Base-by-base conservation (phyloP, 2,797 vertebrate genomes). In the Characodon lateralis region DNA sequence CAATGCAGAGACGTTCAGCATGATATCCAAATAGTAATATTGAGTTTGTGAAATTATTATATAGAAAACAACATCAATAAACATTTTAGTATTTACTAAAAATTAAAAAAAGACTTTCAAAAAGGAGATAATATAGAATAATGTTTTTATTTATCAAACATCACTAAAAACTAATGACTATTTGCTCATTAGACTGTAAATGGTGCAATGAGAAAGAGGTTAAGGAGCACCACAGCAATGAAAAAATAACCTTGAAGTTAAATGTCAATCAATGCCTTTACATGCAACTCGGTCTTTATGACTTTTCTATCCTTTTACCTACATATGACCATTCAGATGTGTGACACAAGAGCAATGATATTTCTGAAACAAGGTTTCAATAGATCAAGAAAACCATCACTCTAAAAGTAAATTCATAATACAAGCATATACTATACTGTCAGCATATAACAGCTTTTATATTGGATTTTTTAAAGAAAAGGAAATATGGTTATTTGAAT, bases 401-500 rank as follows among this genome's bases (percentile, higher is more conserved):
- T 82, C 73, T 79, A 74, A 78, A 72, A 43, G 18, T 0, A 39
- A 59, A 26, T 51, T 50, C 31, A 71, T 53, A 73, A 72, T 73
- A 74, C 22, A 20, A 80, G 31, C 41, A 66, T 16, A 70, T 16
- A 76, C 3, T 53, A 5, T 76, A 58, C 72, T 71, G 82, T 79
- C 71, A 66, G 43, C 39, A 73, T 26, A 78, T 81, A 55, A 71
- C 6, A 28, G 46, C 55, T 74, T 74, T 83, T 70, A 74, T 84
- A 81, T 86, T 77, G 78, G 71, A 74, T 24, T 83, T 73, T 83
- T 61, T 72, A 72, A 51, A 55, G 5, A 73, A 83, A 48, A 46
- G 81, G 81, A 85, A 79, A 88, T 87, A 68, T 87, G 48, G 73
- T 81, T 79, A 77, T 85, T 84, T n/a, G 53, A 39, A 75, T 68